phyloP scores from a whole-genome alignment of 2,797 vertebrate species.

The Argentina silus region DNA sequence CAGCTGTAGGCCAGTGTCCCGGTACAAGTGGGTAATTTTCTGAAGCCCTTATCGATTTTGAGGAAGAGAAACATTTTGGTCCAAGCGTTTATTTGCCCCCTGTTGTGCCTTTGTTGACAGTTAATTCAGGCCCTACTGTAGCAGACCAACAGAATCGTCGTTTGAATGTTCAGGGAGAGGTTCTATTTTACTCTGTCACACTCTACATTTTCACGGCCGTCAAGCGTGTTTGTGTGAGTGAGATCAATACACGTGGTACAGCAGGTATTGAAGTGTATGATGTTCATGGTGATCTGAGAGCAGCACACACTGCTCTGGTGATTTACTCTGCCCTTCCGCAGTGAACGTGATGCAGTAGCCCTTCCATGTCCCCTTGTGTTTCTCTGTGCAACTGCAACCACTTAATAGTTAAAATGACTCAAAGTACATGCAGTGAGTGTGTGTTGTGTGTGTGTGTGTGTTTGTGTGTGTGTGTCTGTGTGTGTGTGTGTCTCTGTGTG shows the following conservation, averaged over 20 bases:
- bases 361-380: background rate
- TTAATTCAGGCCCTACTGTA: constrained; percentile 19
- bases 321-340: too few species aligned
- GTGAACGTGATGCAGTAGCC: background rate
- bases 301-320: too few species aligned
- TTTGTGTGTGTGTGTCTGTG: constrained; percentile 16
- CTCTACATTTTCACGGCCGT: too few species aligned
- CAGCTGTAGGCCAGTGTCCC: constrained; percentile 31
- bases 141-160: background rate
- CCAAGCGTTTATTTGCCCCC: constrained; percentile 33
- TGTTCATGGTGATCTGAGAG: too few species aligned
- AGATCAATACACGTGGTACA: too few species aligned
- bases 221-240: too few species aligned
- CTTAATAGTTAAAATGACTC: background rate
- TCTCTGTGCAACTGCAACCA: background rate
- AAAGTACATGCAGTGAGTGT: background rate
- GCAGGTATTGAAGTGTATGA: too few species aligned
- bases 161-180: background rate
- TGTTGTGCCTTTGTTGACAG: constrained; percentile 17
- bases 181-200: background rate
- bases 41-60: constrained; percentile 40
- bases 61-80: constrained; percentile 31
- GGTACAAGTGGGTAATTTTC: constrained; percentile 36
- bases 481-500: constrained; percentile 26
- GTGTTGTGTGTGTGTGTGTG: constrained; percentile 38